Evolutionary conservation across 2,888 invertebrate genomes (phyloP).

Genomic region (Schizaphis graminum): DNA sequence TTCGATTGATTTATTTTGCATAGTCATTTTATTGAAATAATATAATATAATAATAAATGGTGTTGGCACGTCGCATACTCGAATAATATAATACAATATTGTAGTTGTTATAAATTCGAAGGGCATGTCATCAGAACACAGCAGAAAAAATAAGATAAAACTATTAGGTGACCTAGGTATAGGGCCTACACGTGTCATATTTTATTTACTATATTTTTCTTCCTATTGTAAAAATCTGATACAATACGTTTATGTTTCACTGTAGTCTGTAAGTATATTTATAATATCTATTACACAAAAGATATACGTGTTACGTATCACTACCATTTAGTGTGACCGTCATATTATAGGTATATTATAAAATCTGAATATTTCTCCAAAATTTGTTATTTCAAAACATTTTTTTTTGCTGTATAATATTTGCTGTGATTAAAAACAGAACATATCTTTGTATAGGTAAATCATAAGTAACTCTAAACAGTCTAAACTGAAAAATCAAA

Average conservation of each 20-base stretch:
- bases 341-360: not conserved
- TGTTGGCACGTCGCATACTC: not conserved
- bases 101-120: not conserved
- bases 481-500: not conserved
- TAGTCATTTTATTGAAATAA: not conserved
- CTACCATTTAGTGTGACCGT: not conserved
- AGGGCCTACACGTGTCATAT: not conserved
- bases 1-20: not conserved
- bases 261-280: not conserved
- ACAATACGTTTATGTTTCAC: not conserved
- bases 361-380: not conserved
- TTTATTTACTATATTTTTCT: not conserved
- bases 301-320: not conserved
- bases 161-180: not conserved
- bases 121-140: not conserved
- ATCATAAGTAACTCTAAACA: not conserved
- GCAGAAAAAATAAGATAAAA: not conserved
- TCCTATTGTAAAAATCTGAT: not conserved
- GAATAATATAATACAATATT: not conserved
- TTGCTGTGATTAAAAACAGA: not conserved
- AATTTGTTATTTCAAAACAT: not conserved
- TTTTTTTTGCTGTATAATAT: not conserved
- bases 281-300: not conserved
- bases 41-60: not conserved
- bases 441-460: not conserved